phyloP scores from a whole-genome alignment of 2,888 invertebrate genomes.

The Copidosoma aretas region DNA sequence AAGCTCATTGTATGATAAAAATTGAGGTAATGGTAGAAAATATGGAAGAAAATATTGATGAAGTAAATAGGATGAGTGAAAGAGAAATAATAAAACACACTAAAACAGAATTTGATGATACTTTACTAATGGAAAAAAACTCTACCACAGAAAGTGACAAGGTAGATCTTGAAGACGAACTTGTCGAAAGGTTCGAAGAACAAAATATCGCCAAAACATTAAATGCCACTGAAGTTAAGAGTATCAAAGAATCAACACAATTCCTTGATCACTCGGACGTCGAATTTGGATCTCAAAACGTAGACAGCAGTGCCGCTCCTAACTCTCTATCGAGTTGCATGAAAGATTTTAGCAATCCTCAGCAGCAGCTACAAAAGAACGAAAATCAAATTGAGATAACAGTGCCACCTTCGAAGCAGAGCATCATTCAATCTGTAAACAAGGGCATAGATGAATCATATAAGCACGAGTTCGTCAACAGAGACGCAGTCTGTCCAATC shows the following conservation, averaged over 20 bases:
- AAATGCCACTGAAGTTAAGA: slow-evolving; percentile 9
- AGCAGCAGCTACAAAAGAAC: slow-evolving; percentile 22
- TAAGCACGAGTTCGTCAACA: not conserved
- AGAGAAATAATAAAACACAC: not conserved
- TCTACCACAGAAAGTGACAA: not conserved
- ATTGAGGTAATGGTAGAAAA: too few species aligned
- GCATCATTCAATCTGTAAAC: not conserved
- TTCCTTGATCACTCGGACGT: not conserved
- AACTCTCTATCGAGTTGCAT: slow-evolving; percentile 1
- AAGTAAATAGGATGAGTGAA: not conserved
- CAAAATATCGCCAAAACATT: not conserved
- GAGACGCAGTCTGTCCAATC: not conserved
- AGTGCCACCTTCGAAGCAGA: not conserved
- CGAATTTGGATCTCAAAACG: slow-evolving; percentile 5
- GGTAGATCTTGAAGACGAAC: not conserved
- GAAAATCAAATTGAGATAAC: slow-evolving; percentile 34
- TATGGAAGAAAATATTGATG: not conserved
- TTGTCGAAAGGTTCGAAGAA: not conserved
- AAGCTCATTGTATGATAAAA: not conserved
- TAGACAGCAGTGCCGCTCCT: not conserved
- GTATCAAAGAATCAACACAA: not conserved
- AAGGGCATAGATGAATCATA: not conserved
- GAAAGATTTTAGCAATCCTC: slow-evolving; percentile 33
- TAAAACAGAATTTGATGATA: not conserved
- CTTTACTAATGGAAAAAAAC: not conserved